Conservation (phyloP, 2,113 vertebrate genomes). For the Cichladusa arquata region DNA sequence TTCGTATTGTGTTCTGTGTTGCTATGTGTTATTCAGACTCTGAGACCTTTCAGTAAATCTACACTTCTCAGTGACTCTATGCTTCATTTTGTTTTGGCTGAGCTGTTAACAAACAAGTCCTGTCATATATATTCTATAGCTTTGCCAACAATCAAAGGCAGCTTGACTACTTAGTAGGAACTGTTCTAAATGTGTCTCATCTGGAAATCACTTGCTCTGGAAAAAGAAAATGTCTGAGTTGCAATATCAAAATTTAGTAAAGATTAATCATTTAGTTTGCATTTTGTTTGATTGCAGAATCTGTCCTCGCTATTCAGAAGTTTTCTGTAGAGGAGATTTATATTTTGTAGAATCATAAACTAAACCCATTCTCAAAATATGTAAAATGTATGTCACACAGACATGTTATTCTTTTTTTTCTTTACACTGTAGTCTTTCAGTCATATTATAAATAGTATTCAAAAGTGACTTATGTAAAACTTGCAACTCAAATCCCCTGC, state of each 20-base stretch:
- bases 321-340: not conserved
- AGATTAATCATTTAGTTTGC: not conserved
- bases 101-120: not conserved
- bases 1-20: not conserved
- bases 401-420: fast-evolving
- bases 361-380: not conserved
- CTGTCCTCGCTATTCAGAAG: not conserved
- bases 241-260: not conserved
- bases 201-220: not conserved
- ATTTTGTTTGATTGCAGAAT: not conserved
- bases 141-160: not conserved
- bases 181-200: not conserved
- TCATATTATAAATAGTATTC: not conserved
- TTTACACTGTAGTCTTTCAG: not conserved
- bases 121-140: not conserved
- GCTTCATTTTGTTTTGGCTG: not conserved
- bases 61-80: not conserved
- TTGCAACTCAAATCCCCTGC: not conserved
- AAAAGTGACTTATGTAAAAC: not conserved
- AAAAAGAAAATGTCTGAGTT: not conserved
- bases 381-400: not conserved
- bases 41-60: not conserved
- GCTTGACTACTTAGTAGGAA: not conserved
- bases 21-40: not conserved
- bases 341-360: not conserved